Conservation (phyloP, 1,140 invertebrate species). For the Hycleus cichorii region DNA sequence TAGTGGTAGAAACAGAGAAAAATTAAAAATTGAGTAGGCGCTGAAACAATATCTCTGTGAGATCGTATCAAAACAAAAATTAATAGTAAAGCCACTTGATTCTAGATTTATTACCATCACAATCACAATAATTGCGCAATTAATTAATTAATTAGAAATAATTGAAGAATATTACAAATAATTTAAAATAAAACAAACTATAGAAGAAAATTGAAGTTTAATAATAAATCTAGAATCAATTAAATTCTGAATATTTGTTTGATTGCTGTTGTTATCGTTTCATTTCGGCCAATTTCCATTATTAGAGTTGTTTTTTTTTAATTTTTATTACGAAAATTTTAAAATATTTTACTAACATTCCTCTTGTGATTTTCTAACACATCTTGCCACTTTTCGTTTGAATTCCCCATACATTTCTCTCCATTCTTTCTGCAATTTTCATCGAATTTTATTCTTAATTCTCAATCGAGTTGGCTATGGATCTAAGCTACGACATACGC, state of each 20-base stretch:
- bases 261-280: background rate
- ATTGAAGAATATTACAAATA: too few relatives aligned
- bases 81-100: too few relatives aligned
- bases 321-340: background rate
- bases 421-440: constrained; percentile 86
- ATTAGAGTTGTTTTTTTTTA: constrained; percentile 4
- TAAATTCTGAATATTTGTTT: background rate
- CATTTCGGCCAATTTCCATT: background rate
- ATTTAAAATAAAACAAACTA: background rate
- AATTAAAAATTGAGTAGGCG: too few relatives aligned
- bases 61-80: constrained; percentile 1
- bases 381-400: constrained; percentile 94
- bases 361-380: constrained; percentile 98
- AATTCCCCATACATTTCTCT: constrained; percentile 95
- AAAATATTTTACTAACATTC: constrained; percentile 63
- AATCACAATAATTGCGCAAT: too few relatives aligned
- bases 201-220: background rate
- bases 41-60: constrained; percentile 2
- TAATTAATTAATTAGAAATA: too few relatives aligned
- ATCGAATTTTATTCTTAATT: too few relatives aligned
- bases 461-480: background rate
- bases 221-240: constrained; percentile 18
- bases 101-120: too few relatives aligned
- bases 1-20: too few relatives aligned
- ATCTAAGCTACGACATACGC: background rate